Evolutionary conservation across 2,113 vertebrate genomes (phyloP).

Genomic region (Syngnathus typhle): DNA sequence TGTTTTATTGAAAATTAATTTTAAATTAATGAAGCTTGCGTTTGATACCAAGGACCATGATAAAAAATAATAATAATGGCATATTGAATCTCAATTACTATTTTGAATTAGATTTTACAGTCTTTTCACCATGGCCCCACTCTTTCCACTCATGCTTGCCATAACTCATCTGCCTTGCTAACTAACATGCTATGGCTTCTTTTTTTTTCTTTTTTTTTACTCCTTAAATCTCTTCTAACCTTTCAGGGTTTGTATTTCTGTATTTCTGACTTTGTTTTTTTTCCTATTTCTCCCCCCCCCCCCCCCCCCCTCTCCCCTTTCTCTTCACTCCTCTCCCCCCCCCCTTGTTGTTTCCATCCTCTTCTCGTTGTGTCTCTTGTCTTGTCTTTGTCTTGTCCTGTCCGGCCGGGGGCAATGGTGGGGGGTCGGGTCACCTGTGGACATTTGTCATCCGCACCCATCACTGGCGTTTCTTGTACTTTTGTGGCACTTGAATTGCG

Average conservation of each 20-base stretch:
- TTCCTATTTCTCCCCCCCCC: slow-evolving; percentile 71
- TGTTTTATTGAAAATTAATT: no score
- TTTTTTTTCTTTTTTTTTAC: slow-evolving; percentile 61
- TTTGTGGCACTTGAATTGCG: slow-evolving; percentile 18
- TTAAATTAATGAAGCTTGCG: no score
- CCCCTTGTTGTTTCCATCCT: slow-evolving; percentile 33
- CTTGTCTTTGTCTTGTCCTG: slow-evolving; percentile 63
- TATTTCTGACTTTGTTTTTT: slow-evolving; percentile 92
- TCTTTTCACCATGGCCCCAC: background rate
- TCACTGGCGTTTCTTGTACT: slow-evolving; percentile 22
- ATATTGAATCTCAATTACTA: no score
- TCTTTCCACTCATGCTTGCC: slow-evolving; percentile 37
- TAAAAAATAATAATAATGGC: no score
- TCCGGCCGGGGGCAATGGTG: slow-evolving; percentile 52
- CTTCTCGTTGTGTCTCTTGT: slow-evolving; percentile 44
- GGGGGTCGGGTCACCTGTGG: slow-evolving; percentile 33
- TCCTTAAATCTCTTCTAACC: slow-evolving; percentile 76
- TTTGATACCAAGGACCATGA: no score
- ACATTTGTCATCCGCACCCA: slow-evolving; percentile 64
- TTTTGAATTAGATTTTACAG: background rate
- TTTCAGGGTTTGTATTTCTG: slow-evolving; percentile 83
- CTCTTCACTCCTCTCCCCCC: slow-evolving; percentile 29
- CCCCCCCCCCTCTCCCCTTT: slow-evolving; percentile 34
- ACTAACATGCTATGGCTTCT: slow-evolving; percentile 62
- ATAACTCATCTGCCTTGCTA: slow-evolving; percentile 32